Conservation (phyloP, 2,888 invertebrate species). For the Spodoptera exigua region DNA sequence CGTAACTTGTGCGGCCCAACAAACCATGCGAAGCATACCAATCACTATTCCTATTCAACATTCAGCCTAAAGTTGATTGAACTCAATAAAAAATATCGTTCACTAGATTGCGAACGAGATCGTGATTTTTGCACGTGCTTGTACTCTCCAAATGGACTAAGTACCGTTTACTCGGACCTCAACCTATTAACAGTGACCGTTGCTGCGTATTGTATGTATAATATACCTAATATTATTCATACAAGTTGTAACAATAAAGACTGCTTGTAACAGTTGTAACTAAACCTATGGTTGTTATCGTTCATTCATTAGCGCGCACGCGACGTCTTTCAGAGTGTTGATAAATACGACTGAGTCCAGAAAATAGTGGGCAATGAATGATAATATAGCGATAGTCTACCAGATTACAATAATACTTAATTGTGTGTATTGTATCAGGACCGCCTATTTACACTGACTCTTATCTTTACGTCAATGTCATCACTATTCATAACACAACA, state of each 20-base stretch:
- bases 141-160: slow-evolving; percentile 13
- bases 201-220: background rate
- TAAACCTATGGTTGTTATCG: slow-evolving; percentile 1
- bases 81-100: slow-evolving; percentile 43
- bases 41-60: slow-evolving; percentile 23
- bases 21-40: slow-evolving; percentile 32
- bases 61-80: slow-evolving; percentile 44
- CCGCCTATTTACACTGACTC: slow-evolving; percentile 7
- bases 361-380: slow-evolving; percentile 3
- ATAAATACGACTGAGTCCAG: background rate
- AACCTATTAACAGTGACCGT: background rate
- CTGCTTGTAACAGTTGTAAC: background rate
- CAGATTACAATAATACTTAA: slow-evolving; percentile 9
- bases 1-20: slow-evolving; percentile 8
- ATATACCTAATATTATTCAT: too few species aligned
- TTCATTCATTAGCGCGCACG: background rate
- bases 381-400: slow-evolving; percentile 3
- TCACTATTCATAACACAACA: slow-evolving; percentile 1
- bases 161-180: slow-evolving; percentile 29
- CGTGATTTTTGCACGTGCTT: slow-evolving; percentile 28
- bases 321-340: background rate
- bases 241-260: too few species aligned
- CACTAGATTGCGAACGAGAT: slow-evolving; percentile 24
- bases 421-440: slow-evolving; percentile 4
- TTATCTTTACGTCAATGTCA: slow-evolving; percentile 11